A percentile compares a stretch with the other conserved stretches of the same genome.
Evolutionary conservation across 1,140 invertebrate genomes (phyloP).

Genomic region (Trachymyrmex cornetzi): DNA sequence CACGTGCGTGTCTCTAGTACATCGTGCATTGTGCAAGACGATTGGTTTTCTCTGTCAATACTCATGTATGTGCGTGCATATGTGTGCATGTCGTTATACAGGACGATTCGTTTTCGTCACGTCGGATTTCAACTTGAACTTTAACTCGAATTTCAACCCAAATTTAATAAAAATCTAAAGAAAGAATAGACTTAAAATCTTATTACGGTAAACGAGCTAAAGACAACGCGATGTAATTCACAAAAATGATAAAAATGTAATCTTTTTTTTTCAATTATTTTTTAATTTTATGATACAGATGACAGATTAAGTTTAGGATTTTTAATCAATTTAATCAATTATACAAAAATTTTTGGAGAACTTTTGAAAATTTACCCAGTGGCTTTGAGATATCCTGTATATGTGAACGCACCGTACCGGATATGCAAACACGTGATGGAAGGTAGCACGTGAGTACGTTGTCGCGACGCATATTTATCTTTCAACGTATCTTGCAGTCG

Average conservation of each 20-base stretch:
- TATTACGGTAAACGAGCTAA: neutral
- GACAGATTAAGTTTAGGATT: neutral
- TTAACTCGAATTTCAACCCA: too few relatives aligned
- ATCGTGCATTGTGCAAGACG: conserved; percentile 54
- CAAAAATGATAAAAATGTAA: neutral
- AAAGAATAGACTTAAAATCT: neutral
- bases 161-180: neutral
- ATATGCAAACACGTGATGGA: conserved; percentile 57
- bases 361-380: neutral
- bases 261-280: neutral
- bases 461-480: conserved; percentile 61
- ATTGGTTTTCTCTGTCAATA: conserved; percentile 35
- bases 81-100: neutral
- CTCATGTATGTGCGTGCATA: neutral
- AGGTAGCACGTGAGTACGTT: conserved; percentile 35
- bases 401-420: conserved; percentile 13
- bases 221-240: neutral
- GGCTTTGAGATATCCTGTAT: neutral
- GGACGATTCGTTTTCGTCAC: neutral
- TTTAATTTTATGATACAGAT: neutral
- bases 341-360: neutral
- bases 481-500: conserved; percentile 2
- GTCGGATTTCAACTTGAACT: neutral
- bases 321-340: too few relatives aligned
- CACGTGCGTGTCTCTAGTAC: conserved; percentile 79